Conservation (phyloP, 2,888 invertebrate species). For the Tachina fera region DNA sequence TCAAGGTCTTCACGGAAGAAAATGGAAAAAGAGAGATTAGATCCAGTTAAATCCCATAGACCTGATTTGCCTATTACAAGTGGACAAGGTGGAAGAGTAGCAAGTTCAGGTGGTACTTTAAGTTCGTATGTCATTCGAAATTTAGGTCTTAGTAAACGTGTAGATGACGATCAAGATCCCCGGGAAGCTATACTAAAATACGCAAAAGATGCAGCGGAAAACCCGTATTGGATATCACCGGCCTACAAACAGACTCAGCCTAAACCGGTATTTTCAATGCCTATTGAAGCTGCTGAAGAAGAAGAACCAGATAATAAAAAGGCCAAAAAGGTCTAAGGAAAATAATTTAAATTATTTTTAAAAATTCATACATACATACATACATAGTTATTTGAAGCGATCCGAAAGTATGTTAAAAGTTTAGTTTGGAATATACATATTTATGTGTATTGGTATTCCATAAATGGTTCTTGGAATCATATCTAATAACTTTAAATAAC, state of each 20-base stretch:
- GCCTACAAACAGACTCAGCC: slow-evolving; percentile 96
- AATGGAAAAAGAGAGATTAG: slow-evolving; percentile 94
- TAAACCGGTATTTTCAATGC: slow-evolving; percentile 88
- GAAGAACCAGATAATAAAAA: slow-evolving; percentile 80
- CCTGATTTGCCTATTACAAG: slow-evolving; percentile 95
- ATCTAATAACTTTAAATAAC: slow-evolving; percentile 7
- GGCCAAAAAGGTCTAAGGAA: slow-evolving; percentile 76
- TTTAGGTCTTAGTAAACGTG: slow-evolving; percentile 94
- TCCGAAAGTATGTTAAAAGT: neutral
- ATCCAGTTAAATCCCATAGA: slow-evolving; percentile 91
- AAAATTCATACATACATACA: too few relatives aligned
- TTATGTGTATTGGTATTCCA: neutral
- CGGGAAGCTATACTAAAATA: slow-evolving; percentile 96
- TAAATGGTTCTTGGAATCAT: neutral
- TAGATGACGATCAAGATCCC: slow-evolving; percentile 96
- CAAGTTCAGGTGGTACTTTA: slow-evolving; percentile 94
- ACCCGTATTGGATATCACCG: slow-evolving; percentile 98
- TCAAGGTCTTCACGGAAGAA: slow-evolving; percentile 94
- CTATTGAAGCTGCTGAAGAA: slow-evolving; percentile 35
- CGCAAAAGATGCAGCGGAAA: slow-evolving; percentile 97
- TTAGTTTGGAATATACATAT: neutral
- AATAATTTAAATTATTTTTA: neutral
- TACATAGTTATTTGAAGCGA: neutral
- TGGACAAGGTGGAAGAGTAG: slow-evolving; percentile 96
- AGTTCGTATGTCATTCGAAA: slow-evolving; percentile 98